Percentiles rank a stretch among this genome's conserved stretches.
Evolutionary conservation across 2,797 vertebrate genomes (phyloP).

Genomic region (Squalus acanthias): DNA sequence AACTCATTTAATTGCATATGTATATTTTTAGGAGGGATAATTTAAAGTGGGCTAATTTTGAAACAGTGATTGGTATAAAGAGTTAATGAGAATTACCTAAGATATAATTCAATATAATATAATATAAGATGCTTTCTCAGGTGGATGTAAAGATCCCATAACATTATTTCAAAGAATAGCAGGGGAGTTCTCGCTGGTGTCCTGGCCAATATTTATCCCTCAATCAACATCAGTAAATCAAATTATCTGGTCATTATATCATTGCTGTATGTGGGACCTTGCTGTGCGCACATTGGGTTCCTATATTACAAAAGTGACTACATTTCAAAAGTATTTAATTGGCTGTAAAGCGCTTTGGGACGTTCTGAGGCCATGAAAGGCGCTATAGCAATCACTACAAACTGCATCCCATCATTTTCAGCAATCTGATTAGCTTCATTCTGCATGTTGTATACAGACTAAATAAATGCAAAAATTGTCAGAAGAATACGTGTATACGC

Average conservation of each 20-base stretch:
- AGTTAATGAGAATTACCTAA: background rate
- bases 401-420: background rate
- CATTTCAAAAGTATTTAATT: background rate
- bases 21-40: background rate
- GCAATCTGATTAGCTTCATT: background rate
- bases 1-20: background rate
- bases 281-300: background rate
- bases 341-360: background rate
- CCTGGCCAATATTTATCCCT: background rate
- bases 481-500: background rate
- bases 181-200: background rate
- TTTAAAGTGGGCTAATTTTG: background rate
- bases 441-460: background rate
- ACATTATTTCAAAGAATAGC: background rate
- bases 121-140: background rate
- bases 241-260: no score
- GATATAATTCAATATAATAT: background rate
- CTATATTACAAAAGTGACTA: background rate
- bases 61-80: background rate
- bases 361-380: background rate
- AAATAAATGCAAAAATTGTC: background rate
- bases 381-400: background rate
- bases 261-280: background rate
- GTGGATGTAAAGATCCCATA: background rate
- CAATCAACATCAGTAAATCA: background rate